Percentiles rank a stretch among this genome's conserved stretches.
Conservation (phyloP, 2,113 vertebrate species). For the Hystrix brachyura region DNA sequence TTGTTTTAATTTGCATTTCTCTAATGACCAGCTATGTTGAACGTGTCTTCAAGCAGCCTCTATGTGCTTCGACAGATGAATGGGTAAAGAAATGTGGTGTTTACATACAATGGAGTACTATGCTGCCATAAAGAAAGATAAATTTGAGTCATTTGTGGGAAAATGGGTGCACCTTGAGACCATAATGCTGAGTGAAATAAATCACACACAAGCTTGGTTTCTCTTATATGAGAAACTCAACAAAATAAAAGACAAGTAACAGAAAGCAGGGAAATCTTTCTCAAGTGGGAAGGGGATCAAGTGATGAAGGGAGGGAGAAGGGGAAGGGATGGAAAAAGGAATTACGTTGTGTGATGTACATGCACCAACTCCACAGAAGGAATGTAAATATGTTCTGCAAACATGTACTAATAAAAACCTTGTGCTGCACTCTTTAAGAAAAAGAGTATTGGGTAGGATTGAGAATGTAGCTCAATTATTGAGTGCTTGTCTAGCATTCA, state of each 20-base stretch:
- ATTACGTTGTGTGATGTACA: neutral
- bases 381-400: neutral
- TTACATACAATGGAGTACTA: neutral
- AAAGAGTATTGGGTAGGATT: neutral
- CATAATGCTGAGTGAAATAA: neutral
- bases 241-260: neutral
- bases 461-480: neutral
- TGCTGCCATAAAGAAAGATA: neutral
- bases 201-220: neutral
- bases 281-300: neutral
- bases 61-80: neutral
- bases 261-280: neutral
- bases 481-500: neutral
- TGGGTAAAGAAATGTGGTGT: neutral
- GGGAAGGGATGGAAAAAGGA: neutral
- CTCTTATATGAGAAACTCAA: neutral
- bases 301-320: neutral
- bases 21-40: neutral
- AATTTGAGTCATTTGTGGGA: neutral
- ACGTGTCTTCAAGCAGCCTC: neutral
- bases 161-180: neutral
- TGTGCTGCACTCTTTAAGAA: neutral
- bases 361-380: neutral
- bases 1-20: neutral
- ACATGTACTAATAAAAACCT: neutral